Evolutionary conservation across 2,888 invertebrate species (phyloP).

Genomic region (Eretmocerus hayati): DNA sequence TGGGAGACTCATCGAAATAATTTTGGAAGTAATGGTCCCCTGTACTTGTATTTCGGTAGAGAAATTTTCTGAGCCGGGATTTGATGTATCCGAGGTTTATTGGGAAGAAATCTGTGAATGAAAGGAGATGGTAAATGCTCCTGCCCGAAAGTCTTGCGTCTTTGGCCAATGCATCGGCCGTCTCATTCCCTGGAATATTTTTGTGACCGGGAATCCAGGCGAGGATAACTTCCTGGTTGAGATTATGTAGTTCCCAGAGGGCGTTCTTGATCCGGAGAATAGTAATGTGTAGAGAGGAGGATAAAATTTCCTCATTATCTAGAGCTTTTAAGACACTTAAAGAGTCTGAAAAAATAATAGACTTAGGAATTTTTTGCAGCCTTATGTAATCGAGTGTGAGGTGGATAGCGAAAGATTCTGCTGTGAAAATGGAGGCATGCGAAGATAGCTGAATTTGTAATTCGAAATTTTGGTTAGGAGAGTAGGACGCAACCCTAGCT

Average conservation of each 20-base stretch:
- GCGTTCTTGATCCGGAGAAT: not conserved
- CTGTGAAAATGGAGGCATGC: constrained; percentile 15
- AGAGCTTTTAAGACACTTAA: constrained; percentile 1
- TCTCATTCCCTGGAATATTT: not conserved
- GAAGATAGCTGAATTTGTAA: constrained; percentile 1
- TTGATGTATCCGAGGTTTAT: too few relatives aligned
- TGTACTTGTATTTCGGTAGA: too few relatives aligned
- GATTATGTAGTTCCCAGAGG: not conserved
- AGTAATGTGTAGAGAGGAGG: not conserved
- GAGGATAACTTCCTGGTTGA: not conserved
- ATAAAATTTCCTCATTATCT: not conserved
- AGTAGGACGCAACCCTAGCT: constrained; percentile 7
- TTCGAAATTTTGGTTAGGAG: constrained; percentile 3
- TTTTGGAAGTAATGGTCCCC: too few relatives aligned
- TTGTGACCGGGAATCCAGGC: constrained; percentile 2
- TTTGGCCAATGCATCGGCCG: not conserved
- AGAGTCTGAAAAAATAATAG: constrained; percentile 1
- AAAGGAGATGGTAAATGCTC: too few relatives aligned
- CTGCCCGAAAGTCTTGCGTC: too few relatives aligned
- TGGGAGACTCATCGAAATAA: too few relatives aligned
- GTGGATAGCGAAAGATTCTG: constrained; percentile 7
- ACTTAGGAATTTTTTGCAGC: not conserved
- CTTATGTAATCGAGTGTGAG: not conserved
- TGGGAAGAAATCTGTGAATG: too few relatives aligned
- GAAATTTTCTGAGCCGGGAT: too few relatives aligned